These are phyloP conservation scores for Abrostola tripartita DNA, from an alignment of 2,888 invertebrate genomes.

Conservation along the genomic window DNA sequence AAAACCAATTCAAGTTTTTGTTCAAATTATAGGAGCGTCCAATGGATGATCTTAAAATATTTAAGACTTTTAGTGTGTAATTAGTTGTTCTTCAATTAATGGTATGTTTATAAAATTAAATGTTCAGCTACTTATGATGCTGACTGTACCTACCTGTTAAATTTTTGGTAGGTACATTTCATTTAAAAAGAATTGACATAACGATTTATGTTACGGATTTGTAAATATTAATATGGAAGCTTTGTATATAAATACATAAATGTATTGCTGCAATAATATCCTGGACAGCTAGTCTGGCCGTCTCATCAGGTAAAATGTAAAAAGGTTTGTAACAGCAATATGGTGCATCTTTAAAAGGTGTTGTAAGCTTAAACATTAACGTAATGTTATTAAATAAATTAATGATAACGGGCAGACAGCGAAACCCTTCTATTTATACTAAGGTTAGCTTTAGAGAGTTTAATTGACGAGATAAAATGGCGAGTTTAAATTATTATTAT, in stretches of 20 bases:
- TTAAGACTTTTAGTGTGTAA: too few relatives aligned
- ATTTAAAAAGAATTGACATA: slow-evolving; percentile 12
- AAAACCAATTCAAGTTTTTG: too few relatives aligned
- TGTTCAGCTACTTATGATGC: too few relatives aligned
- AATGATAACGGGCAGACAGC: slow-evolving; percentile 36
- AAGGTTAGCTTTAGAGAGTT: slow-evolving; percentile 46
- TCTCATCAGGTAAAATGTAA: slow-evolving; percentile 22
- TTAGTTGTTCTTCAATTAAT: too few relatives aligned
- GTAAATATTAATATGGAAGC: slow-evolving; percentile 49
- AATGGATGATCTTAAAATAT: too few relatives aligned
- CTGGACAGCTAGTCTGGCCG: slow-evolving; percentile 16
- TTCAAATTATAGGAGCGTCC: too few relatives aligned
- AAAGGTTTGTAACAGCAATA: slow-evolving; percentile 13
- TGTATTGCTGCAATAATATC: slow-evolving; percentile 35
- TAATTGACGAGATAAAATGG: slow-evolving; percentile 38
- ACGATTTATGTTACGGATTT: slow-evolving; percentile 15
- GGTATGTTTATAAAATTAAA: too few relatives aligned
- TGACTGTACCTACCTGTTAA: too few relatives aligned
- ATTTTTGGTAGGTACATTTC: slow-evolving; percentile 6
- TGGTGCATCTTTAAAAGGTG: slow-evolving; percentile 43
- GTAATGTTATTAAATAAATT: slow-evolving; percentile 37
- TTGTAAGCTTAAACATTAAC: slow-evolving; percentile 45
- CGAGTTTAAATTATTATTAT: slow-evolving; percentile 23
- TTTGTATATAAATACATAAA: slow-evolving; percentile 41
- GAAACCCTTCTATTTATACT: slow-evolving; percentile 51